These are phyloP conservation scores for Syrista parreyssii DNA, from an alignment of 2,888 invertebrate genomes.

Conservation along the genomic window DNA sequence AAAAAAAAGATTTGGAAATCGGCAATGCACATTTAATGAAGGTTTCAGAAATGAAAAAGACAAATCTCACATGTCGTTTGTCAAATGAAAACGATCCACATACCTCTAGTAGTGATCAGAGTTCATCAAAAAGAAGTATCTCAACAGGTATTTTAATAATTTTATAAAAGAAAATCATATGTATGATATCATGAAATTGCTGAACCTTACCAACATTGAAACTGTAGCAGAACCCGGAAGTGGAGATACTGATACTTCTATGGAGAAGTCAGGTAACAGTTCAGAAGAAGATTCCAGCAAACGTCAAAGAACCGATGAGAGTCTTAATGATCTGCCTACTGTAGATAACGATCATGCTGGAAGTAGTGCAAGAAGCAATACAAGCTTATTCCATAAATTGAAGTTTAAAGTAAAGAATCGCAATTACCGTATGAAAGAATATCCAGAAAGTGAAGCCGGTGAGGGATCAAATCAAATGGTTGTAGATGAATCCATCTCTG, in stretches of 20 bases:
- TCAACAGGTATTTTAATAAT: neutral
- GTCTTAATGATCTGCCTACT: slow-evolving; percentile 16
- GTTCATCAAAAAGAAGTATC: neutral
- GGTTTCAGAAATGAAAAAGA: neutral
- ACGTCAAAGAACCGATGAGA: slow-evolving; percentile 42
- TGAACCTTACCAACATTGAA: neutral
- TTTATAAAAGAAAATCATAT: neutral
- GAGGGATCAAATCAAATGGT: slow-evolving; percentile 31
- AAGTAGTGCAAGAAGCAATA: slow-evolving; percentile 18
- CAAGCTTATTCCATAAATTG: slow-evolving; percentile 39
- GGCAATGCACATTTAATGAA: neutral
- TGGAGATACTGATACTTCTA: slow-evolving; percentile 33
- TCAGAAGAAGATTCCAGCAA: slow-evolving; percentile 45
- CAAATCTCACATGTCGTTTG: neutral
- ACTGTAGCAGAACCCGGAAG: neutral
- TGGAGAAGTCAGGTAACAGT: slow-evolving; percentile 40
- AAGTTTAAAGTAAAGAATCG: slow-evolving; percentile 49
- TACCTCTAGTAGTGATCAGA: neutral
- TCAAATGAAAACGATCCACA: neutral
- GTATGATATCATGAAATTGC: neutral
- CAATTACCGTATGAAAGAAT: slow-evolving; percentile 47
- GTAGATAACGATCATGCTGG: slow-evolving; percentile 9
- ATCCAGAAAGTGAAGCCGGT: slow-evolving; percentile 24
- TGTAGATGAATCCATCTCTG: slow-evolving; percentile 23
- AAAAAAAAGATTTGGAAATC: neutral